These are phyloP conservation scores for Drosophila paramelanica DNA, from an alignment of 2,888 invertebrate species.

Conservation along the genomic window DNA sequence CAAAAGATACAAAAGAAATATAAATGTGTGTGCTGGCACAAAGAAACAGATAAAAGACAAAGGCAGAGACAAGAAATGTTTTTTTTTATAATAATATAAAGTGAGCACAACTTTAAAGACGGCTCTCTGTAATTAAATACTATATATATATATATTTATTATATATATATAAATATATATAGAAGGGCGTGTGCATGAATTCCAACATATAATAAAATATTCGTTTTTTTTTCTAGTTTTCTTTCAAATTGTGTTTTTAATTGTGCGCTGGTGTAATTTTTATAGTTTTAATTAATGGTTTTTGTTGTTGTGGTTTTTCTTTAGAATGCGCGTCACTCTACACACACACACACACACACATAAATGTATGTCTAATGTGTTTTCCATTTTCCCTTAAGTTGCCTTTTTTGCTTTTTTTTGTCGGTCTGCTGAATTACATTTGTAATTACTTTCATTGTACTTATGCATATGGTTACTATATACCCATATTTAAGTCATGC, in stretches of 20 bases:
- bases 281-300: constrained; percentile 81
- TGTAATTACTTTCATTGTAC: constrained; percentile 73
- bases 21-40: constrained; percentile 9
- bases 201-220: constrained; percentile 57
- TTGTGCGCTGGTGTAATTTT: constrained; percentile 67
- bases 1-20: constrained; percentile 11
- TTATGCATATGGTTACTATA: constrained; percentile 34
- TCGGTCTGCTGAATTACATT: constrained; percentile 64
- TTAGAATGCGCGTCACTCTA: constrained; percentile 52
- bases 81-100: constrained; percentile 49
- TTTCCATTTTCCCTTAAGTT: constrained; percentile 41
- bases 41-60: constrained; percentile 39
- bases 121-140: constrained; percentile 67
- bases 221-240: constrained; percentile 22
- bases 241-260: constrained; percentile 7
- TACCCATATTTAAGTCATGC: constrained; percentile 60
- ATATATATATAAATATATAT: constrained; percentile 14
- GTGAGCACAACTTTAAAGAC: constrained; percentile 48
- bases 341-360: constrained; percentile 1
- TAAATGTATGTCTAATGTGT: constrained; percentile 31
- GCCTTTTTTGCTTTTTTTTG: constrained; percentile 22
- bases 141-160: constrained; percentile 10
- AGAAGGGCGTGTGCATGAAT: constrained; percentile 22
- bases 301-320: constrained; percentile 53
- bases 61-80: constrained; percentile 47